Base-by-base conservation (phyloP, 2,888 invertebrate species). In the Lepidochrysops patricia region DNA sequence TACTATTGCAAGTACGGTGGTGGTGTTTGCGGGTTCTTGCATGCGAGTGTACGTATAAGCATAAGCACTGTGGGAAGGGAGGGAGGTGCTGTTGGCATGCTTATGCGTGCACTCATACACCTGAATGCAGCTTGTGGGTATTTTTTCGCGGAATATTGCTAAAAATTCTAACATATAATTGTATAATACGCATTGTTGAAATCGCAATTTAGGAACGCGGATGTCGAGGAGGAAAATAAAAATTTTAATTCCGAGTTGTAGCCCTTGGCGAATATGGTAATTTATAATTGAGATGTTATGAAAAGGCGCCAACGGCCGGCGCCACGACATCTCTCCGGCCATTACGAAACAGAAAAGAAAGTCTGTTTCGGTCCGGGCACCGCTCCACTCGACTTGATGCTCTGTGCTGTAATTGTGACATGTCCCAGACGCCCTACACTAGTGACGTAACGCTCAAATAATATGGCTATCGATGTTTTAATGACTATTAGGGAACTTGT, bases 291-390 rank as follows among this genome's bases (percentile, higher is more conserved):
- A 57, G 67, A 61, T 65, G 62, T 71, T 74, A 73, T 73, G 77
- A 77, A 75, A 73, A 68, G 68, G 70, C 72, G 73, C 72, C 70
- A 60, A 67, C 68, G 66, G 70, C 67, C 67, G 70, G 70, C 74
- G 72, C 71, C 74, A 76, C 73, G 73, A 71, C 74, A 77, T 74
- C 72, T 80, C 77, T 79, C 77, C 72, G 74, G 79, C 80, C 67
- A 79, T 87, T 84, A 84, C 83, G 84, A 85, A 84, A 86, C 82
- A 77, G 79, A 85, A 85, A 84, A 76, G 82, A 82, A 85, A 84
- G 84, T 82, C 71, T 70, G 76, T 80, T 82, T 76, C 74, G 70
- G 71, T 72, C 67, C 72, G 76, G 79, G 79, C 77, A 82, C 77
- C 77, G 71, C 76, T 76, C 75, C 71, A 72, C 71, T 76, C 73